Percentiles rank a stretch among this genome's conserved stretches.
Conservation (phyloP, 2,797 vertebrate genomes). For the Nyctalus aviator region DNA sequence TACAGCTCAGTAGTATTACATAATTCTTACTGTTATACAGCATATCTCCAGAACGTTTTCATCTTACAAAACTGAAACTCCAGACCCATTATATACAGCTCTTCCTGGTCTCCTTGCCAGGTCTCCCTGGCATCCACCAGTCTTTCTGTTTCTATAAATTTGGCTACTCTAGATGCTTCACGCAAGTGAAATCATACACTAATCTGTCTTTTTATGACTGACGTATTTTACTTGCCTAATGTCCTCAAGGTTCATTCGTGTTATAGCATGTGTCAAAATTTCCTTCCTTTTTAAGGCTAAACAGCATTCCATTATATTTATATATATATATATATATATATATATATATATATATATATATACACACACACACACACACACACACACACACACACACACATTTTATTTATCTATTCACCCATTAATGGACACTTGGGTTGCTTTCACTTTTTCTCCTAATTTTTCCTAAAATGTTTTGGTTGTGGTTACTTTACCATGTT, state of each 20-base stretch:
- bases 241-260: neutral
- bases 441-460: neutral
- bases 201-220: neutral
- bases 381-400: too few species aligned
- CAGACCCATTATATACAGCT: neutral
- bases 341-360: neutral
- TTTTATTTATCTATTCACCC: neutral
- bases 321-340: too few species aligned
- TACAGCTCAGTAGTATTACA: neutral
- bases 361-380: too few species aligned
- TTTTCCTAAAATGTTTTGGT: slow-evolving; percentile 10
- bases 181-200: neutral
- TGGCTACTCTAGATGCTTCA: neutral
- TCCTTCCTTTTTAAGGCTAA: neutral
- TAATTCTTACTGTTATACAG: neutral
- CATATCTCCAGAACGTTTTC: neutral
- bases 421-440: neutral
- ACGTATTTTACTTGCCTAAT: neutral
- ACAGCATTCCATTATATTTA: neutral
- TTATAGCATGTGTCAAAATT: neutral
- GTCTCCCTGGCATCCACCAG: neutral
- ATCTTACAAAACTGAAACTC: slow-evolving; percentile 9
- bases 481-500: neutral
- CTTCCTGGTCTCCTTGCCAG: neutral
- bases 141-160: neutral